These are phyloP conservation scores for Apogon talboti DNA, from an alignment of 2,797 vertebrate genomes.

Conservation along the genomic window DNA sequence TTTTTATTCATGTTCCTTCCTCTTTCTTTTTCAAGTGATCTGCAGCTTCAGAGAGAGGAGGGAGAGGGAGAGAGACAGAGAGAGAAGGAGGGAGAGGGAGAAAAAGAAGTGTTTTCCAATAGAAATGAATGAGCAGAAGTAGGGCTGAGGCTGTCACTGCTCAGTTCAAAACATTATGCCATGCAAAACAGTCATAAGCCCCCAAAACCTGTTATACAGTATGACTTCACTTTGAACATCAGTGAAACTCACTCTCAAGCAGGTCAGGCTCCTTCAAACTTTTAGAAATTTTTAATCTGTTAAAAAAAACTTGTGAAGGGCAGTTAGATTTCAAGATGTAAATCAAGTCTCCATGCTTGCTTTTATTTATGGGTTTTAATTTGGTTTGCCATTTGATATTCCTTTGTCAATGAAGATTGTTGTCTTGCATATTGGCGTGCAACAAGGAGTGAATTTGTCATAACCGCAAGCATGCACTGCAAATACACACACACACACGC, in stretches of 20 bases:
- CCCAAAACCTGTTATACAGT: conserved; percentile 59
- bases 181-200: conserved; percentile 73
- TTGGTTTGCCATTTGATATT: conserved; percentile 25
- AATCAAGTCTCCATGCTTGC: not conserved
- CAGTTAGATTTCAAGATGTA: conserved; percentile 3
- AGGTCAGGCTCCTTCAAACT: conserved; percentile 59
- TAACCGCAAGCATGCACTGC: conserved; percentile 60
- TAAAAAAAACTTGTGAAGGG: conserved; percentile 3
- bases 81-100: conserved; percentile 38
- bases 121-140: conserved; percentile 75
- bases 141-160: conserved; percentile 78
- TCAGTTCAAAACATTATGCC: conserved; percentile 81
- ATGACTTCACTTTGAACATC: conserved; percentile 79
- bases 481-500: conserved; percentile 39
- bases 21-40: conserved; percentile 77
- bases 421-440: conserved; percentile 62
- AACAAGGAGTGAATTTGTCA: conserved; percentile 68
- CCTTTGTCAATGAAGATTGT: conserved; percentile 56
- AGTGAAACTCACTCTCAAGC: conserved; percentile 64
- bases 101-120: conserved; percentile 76
- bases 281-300: conserved; percentile 19
- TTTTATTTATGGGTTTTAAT: conserved; percentile 22
- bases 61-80: conserved; percentile 27
- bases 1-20: conserved; percentile 82
- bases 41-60: conserved; percentile 71